These are phyloP conservation scores for Cydia fagiglandana DNA, from an alignment of 1,140 invertebrate genomes.

Conservation along the genomic window DNA sequence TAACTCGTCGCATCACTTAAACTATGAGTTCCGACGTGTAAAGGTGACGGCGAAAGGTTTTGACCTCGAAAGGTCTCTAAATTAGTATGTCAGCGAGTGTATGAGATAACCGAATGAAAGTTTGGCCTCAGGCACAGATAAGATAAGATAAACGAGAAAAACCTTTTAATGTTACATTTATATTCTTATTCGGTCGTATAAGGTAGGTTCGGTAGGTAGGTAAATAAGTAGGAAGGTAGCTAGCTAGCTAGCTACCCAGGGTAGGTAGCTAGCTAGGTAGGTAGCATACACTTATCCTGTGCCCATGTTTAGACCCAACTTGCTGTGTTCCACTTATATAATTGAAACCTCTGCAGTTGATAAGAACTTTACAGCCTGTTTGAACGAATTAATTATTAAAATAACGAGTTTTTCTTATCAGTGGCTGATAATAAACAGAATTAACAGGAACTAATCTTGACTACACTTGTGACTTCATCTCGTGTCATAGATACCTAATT, in stretches of 20 bases:
- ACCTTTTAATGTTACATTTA: too few relatives aligned
- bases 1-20: constrained; percentile 50
- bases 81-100: constrained; percentile 2
- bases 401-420: constrained; percentile 5
- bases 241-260: too few relatives aligned
- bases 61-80: constrained; percentile 24
- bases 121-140: background rate
- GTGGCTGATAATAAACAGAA: background rate
- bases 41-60: constrained; percentile 41
- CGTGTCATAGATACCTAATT: background rate
- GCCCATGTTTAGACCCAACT: too few relatives aligned
- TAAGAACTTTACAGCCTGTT: background rate
- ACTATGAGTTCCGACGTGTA: constrained; percentile 57
- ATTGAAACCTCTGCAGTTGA: background rate
- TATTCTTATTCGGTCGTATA: too few relatives aligned
- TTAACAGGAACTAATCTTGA: background rate
- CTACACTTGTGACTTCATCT: background rate
- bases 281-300: too few relatives aligned
- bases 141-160: background rate
- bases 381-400: background rate
- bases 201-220: too few relatives aligned
- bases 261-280: too few relatives aligned
- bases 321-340: too few relatives aligned
- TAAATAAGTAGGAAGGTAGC: too few relatives aligned
- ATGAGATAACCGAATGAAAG: background rate